Base-by-base conservation (phyloP, 2,888 invertebrate genomes). In the Willowsia nigromaculata region DNA sequence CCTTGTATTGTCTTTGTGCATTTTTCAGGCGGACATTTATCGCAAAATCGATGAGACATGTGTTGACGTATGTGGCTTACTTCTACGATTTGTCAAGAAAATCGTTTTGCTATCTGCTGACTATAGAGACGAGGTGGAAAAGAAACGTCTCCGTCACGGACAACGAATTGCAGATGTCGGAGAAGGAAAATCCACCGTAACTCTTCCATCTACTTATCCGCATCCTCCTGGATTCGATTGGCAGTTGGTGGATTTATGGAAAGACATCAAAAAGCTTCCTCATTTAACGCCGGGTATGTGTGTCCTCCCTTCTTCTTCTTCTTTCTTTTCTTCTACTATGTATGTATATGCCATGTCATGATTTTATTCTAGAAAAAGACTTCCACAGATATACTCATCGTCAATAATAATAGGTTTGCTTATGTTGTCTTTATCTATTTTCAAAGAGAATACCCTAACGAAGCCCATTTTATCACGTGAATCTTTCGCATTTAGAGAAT, bases 1-100 rank as follows among this genome's bases (percentile, higher is more conserved):
- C 15, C 74, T 47, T 85, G 59, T 59, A 59, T 85, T 81, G 83
- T 89, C 53, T 82, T 68, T 89, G 37, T 85, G 33, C 62, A 65
- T 85, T 84, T 91, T 91, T 18, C 90, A 93, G 93, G 93, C 92
- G 65, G 93, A 93, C 91, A 90, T 93, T 90, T 93, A 93, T 88
- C 92, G 93, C 40, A 90, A 90, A 88, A 89, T 93, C 74, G 93
- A 93, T 85, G 93, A 93, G 85, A 89, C 90, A 71, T 85, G 90
- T 80, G 90, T 84, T 78, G 90, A 90, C 50, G 87, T 91, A 40
- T 83, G 84, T 50, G 89, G 87, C 56, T 85, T 88, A 47, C 83
- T 92, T 5, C 89, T 83, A 40, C 82, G 82, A 87, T 83, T 90
- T 78, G 90, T 93, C 59, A 91, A 92, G 87, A 74, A 90, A 83